phyloP scores from a whole-genome alignment of 1,140 invertebrate species.

The Andricus grossulariae region DNA sequence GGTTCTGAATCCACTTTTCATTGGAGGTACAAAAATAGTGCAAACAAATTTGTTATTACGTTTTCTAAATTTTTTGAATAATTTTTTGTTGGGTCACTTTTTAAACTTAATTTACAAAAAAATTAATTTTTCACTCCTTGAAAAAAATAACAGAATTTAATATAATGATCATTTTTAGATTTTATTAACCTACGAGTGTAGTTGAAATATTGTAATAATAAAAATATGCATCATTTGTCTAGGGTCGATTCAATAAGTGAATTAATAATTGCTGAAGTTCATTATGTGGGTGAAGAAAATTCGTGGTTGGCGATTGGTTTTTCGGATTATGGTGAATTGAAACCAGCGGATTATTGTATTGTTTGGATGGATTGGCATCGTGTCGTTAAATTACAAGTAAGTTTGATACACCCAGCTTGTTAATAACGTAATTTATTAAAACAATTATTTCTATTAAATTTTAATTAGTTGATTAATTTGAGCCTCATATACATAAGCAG shows the following conservation, averaged over 20 bases:
- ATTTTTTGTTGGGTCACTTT: too few species aligned
- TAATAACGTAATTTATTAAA: too few species aligned
- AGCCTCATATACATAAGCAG: too few species aligned
- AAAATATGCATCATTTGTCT: constrained; percentile 33
- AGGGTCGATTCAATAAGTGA: constrained; percentile 73
- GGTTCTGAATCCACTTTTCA: constrained; percentile 68
- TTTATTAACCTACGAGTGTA: neutral
- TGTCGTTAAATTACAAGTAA: constrained; percentile 82
- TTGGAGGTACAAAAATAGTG: constrained; percentile 65
- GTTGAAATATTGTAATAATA: constrained; percentile 17
- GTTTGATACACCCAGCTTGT: neutral
- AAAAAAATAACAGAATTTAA: constrained; percentile 16
- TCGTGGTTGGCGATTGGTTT: constrained; percentile 93
- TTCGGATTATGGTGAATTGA: constrained; percentile 89
- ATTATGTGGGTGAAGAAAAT: constrained; percentile 68
- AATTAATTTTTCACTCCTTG: too few species aligned
- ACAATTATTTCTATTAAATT: neutral
- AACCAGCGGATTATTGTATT: constrained; percentile 90
- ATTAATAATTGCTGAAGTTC: constrained; percentile 75
- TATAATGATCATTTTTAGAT: too few species aligned
- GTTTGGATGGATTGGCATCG: constrained; percentile 85
- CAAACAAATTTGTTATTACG: neutral
- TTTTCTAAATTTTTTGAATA: too few species aligned
- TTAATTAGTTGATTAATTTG: neutral
- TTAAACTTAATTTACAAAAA: too few species aligned